A percentile compares a stretch with the other conserved stretches of the same genome.
These are phyloP conservation scores for Dione vanillae DNA, from an alignment of 2,888 invertebrate species.

Conservation along the genomic window DNA sequence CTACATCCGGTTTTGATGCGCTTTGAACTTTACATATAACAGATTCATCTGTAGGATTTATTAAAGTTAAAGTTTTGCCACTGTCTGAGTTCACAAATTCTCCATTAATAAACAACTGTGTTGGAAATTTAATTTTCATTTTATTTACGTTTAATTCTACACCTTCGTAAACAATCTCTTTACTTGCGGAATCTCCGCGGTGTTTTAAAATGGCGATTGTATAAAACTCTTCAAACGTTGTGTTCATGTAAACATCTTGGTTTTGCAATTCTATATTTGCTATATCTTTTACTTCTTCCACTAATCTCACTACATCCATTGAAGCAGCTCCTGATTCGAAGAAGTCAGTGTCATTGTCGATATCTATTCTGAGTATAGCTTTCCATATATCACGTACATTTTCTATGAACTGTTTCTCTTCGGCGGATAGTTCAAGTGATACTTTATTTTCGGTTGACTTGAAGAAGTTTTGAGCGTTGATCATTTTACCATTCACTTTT, in stretches of 20 bases:
- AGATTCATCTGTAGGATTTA: slow-evolving; percentile 94
- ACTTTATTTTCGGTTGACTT: slow-evolving; percentile 84
- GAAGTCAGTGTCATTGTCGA: slow-evolving; percentile 93
- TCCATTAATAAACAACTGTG: slow-evolving; percentile 96
- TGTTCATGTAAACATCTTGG: slow-evolving; percentile 96
- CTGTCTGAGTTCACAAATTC: slow-evolving; percentile 92
- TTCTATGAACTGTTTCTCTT: slow-evolving; percentile 89
- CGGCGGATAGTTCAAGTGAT: slow-evolving; percentile 87
- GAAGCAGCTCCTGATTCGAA: slow-evolving; percentile 98
- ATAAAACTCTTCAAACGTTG: slow-evolving; percentile 93
- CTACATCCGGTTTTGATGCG: slow-evolving; percentile 91
- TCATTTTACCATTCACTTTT: slow-evolving; percentile 91
- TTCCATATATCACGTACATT: slow-evolving; percentile 90
- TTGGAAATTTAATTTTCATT: slow-evolving; percentile 92
- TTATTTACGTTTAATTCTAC: slow-evolving; percentile 92
- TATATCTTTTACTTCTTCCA: slow-evolving; percentile 95
- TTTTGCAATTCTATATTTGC: slow-evolving; percentile 91
- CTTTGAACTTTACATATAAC: slow-evolving; percentile 90
- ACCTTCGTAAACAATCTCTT: slow-evolving; percentile 88
- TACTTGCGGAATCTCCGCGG: slow-evolving; percentile 84
- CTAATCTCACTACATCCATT: slow-evolving; percentile 97
- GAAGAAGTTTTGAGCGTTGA: slow-evolving; percentile 91
- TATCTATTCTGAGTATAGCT: slow-evolving; percentile 90
- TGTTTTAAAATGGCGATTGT: slow-evolving; percentile 86
- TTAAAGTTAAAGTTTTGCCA: slow-evolving; percentile 85